phyloP scores from a whole-genome alignment of 2,113 vertebrate species.

The Dromaius novaehollandiae region DNA sequence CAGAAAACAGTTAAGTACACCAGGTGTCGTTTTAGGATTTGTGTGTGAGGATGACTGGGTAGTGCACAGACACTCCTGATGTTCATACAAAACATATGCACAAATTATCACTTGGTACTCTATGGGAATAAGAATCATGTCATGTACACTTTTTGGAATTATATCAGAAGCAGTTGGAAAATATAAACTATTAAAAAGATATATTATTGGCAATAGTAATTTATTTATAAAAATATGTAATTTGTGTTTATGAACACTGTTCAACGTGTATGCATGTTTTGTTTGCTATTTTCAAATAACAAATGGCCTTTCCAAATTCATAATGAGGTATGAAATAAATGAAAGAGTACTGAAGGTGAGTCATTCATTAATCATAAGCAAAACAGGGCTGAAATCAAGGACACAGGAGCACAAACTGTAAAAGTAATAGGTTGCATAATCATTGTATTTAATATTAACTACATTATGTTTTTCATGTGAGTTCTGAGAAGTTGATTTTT shows the following conservation, averaged over 20 bases:
- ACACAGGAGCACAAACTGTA: conserved; percentile 48
- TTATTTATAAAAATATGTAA: not conserved
- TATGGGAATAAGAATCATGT: not conserved
- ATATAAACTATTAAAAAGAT: not conserved
- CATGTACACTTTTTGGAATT: not conserved
- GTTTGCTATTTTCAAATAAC: conserved; percentile 55
- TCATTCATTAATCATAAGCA: conserved; percentile 82
- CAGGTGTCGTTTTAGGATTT: not conserved
- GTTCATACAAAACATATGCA: not conserved
- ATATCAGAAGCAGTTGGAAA: not conserved
- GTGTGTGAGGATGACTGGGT: not conserved
- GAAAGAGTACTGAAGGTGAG: conserved; percentile 75
- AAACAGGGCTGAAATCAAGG: conserved; percentile 71
- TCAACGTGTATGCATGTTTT: conserved; percentile 27
- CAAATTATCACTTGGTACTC: not conserved
- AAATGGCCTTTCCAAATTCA: conserved; percentile 79
- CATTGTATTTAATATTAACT: conserved; percentile 80
- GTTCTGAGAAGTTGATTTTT: conserved; percentile 59
- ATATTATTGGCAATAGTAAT: not conserved
- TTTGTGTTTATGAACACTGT: not conserved
- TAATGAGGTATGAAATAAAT: conserved; percentile 83
- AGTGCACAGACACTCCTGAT: not conserved
- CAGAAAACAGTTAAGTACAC: not conserved
- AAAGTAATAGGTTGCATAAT: conserved; percentile 73
- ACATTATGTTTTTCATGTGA: conserved; percentile 64